Conservation (phyloP, 2,797 vertebrate genomes). For the Trematomus bernacchii region DNA sequence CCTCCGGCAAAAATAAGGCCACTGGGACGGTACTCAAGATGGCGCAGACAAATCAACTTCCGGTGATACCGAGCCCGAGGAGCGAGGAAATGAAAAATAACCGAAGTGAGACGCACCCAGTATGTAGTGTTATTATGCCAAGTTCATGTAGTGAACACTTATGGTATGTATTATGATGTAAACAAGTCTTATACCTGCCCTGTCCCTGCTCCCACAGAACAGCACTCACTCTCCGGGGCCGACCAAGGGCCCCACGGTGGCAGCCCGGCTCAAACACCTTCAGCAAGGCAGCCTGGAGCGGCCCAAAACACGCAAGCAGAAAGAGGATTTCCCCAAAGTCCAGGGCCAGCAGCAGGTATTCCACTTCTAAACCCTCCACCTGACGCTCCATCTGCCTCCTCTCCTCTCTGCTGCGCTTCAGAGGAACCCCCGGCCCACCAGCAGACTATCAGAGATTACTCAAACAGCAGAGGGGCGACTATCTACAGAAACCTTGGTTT, state of each 20-base stretch:
- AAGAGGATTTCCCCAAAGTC: constrained; percentile 93
- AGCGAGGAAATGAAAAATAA: too few relatives aligned
- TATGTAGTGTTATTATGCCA: too few relatives aligned
- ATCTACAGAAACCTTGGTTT: constrained; percentile 30
- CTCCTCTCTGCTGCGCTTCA: constrained; percentile 52
- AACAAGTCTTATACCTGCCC: neutral
- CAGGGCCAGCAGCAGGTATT: constrained; percentile 98
- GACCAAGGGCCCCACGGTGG: constrained; percentile 89
- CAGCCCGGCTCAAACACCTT: constrained; percentile 92
- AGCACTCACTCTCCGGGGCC: constrained; percentile 87
- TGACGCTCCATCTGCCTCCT: constrained; percentile 49
- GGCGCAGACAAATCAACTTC: too few relatives aligned
- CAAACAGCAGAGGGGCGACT: constrained; percentile 11
- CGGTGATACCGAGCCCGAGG: too few relatives aligned
- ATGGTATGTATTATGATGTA: too few relatives aligned
- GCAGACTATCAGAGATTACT: constrained; percentile 33
- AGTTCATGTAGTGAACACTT: too few relatives aligned
- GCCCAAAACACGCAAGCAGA: constrained; percentile 91
- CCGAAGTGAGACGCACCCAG: too few relatives aligned
- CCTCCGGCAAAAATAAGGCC: too few relatives aligned
- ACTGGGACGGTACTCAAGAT: too few relatives aligned
- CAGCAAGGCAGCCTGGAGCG: constrained; percentile 94
- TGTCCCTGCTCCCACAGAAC: constrained; percentile 80
- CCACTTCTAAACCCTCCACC: constrained; percentile 82
- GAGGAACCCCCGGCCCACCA: constrained; percentile 37